Evolutionary conservation across 2,113 vertebrate species (phyloP), one percentile per base, ranked within the genome.

Genomic region (Eptesicus fuscus): DNA sequence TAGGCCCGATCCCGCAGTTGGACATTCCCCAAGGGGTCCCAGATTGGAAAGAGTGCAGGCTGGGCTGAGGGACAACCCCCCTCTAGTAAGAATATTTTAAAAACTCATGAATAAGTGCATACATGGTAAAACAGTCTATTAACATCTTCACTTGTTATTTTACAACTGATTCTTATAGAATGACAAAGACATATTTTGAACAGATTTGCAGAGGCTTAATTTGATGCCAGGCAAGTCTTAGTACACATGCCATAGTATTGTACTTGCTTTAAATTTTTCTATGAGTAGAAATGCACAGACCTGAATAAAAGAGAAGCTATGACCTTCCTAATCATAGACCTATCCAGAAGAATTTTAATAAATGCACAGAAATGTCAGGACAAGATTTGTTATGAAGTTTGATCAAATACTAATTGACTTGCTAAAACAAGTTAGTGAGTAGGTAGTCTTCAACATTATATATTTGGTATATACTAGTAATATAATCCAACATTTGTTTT

Each of bases 191-290:
- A 78, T 92, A 71, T 47, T 17, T 70, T 80, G 35, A 90, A 83
- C 35, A 76, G 56, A 47, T 79, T 9, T 88, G 30, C 9, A 94
- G 12, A 93, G 30, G 30, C n/a, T 96, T 28, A 83, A 7, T 89
- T 71, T 91, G 22, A 83, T 79, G 7, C 40, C 63, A 92, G 40
- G 11, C n/a, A 95, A 95, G n/a, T 22, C 20, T 90, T 77, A 69
- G n/a, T 47, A 94, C 25, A 80, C 84, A 74, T 84, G 25, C 37
- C 67, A 67, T 51, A 53, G 70, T 51, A 67, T 30, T 85, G 22
- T 86, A 67, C 67, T 91, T 77, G 18, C 67, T 93, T 65, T 73
- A 83, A 76, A 93, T 37, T 83, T 94, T 96, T 87, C 53, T 63
- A 25, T 94, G n/a, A 92, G 4, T 23, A 87, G n/a, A 88, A 94